Percentiles rank a stretch among this genome's conserved stretches.
Evolutionary conservation across 64 coral and sea anemone genomes (phyloP).

Genomic region (Dendronephthya gigantea): DNA sequence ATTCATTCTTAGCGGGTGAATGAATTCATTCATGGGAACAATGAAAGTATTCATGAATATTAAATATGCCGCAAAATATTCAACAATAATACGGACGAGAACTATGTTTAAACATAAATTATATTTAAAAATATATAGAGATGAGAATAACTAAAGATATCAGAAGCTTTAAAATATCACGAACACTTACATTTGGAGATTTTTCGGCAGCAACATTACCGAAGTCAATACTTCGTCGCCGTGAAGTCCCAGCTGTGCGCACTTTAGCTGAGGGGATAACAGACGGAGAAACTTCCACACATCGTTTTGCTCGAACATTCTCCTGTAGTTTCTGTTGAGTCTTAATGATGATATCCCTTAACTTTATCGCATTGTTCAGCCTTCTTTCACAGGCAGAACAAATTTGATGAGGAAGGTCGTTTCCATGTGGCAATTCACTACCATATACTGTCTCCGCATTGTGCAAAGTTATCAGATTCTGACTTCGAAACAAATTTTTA

Average conservation of each 20-base stretch:
- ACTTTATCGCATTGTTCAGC: not conserved
- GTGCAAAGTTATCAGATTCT: not conserved
- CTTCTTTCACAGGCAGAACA: not conserved
- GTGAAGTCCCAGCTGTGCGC: not conserved
- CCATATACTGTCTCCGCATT: not conserved
- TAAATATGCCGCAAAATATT: no score
- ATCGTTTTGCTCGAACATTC: not conserved
- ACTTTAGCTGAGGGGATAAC: not conserved
- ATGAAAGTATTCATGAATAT: no score
- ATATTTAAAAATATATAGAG: no score
- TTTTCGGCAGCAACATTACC: not conserved
- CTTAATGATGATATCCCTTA: not conserved
- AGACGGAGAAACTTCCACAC: not conserved
- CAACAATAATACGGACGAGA: no score
- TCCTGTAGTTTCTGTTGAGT: not conserved
- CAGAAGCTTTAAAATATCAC: no score
- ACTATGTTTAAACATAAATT: no score
- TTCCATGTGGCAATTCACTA: not conserved
- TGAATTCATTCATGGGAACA: no score
- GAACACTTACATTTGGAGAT: no score
- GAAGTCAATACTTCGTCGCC: no score
- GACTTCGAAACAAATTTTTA: not conserved
- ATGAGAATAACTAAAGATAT: no score
- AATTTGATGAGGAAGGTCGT: not conserved
- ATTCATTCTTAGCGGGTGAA: no score